Evolutionary conservation across 2,113 vertebrate genomes (phyloP).

Genomic region (Serilophus lunatus): DNA sequence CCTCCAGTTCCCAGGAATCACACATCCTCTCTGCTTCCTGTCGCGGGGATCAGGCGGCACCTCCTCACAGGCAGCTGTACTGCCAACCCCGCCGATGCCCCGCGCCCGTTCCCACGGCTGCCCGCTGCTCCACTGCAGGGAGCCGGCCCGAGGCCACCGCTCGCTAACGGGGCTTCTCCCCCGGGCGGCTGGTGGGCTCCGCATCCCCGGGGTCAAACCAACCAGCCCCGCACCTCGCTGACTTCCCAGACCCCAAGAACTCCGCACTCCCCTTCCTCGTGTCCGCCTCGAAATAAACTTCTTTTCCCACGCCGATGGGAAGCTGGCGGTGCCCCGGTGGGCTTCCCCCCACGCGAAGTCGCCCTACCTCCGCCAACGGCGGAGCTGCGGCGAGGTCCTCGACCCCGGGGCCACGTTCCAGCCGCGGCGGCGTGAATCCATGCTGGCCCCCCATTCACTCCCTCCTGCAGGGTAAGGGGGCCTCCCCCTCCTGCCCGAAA

Average conservation of each 20-base stretch:
- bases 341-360: too few relatives aligned
- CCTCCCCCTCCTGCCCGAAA: too few relatives aligned
- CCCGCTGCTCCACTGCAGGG: background rate
- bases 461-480: background rate
- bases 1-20: background rate
- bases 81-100: background rate
- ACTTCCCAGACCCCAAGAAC: background rate
- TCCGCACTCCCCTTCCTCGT: too few relatives aligned
- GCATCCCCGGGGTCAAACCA: background rate
- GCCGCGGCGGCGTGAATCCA: background rate
- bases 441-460: background rate
- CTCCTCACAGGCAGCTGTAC: background rate
- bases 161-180: accelerated
- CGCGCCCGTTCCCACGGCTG: background rate
- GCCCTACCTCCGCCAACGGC: background rate
- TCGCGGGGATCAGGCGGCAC: background rate
- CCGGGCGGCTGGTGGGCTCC: too few relatives aligned
- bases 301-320: background rate
- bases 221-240: background rate
- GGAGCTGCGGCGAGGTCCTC: too few relatives aligned
- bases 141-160: accelerated
- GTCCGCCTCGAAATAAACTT: background rate
- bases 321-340: background rate
- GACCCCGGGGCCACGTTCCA: background rate
- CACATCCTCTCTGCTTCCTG: background rate